phyloP scores from a whole-genome alignment of 2,113 vertebrate species.

The Ifrita kowaldi region DNA sequence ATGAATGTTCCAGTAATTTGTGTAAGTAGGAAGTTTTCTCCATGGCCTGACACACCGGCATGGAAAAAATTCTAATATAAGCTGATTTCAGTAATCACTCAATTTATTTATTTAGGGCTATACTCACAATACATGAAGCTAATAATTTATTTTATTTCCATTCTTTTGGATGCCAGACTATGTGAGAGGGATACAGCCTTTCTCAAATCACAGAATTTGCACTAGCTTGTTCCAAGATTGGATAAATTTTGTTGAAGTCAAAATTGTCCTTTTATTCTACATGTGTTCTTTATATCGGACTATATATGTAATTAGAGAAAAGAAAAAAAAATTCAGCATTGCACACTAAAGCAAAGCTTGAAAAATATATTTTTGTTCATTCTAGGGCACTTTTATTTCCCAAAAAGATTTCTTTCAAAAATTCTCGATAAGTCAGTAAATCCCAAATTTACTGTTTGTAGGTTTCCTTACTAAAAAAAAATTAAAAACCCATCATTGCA shows the following conservation, averaged over 20 bases:
- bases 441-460: neutral
- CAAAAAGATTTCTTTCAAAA: fast-evolving
- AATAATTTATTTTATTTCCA: neutral
- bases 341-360: neutral
- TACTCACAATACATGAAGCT: neutral
- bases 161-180: neutral
- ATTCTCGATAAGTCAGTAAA: neutral
- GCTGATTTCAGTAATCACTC: neutral
- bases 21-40: neutral
- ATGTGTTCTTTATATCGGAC: fast-evolving
- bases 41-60: neutral
- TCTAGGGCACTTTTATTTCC: neutral
- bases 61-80: neutral
- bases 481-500: neutral
- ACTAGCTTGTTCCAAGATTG: neutral
- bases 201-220: neutral
- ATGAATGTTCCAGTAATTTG: neutral
- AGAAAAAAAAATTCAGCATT: neutral
- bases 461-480: neutral
- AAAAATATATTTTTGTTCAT: neutral
- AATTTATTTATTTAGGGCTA: neutral
- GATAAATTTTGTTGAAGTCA: neutral
- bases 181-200: neutral
- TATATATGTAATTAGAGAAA: neutral
- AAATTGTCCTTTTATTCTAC: neutral